Evolutionary conservation across 2,797 vertebrate genomes (phyloP), one percentile per base, ranked within the genome.

Genomic region (Heliangelus exortis): DNA sequence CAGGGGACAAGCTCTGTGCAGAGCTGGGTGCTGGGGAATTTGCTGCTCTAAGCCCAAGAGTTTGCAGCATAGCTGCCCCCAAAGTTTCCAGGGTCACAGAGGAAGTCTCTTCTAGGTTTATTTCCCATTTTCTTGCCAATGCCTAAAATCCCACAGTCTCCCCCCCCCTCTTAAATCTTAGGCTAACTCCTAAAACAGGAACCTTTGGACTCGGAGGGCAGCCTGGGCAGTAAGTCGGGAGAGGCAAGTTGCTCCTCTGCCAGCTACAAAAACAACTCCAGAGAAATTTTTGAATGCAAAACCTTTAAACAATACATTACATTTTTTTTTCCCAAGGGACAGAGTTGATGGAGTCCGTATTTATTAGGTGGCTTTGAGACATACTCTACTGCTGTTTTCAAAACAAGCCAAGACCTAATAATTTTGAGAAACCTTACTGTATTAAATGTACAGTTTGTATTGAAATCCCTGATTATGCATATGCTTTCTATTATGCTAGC

Each of bases 401-500:
- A 93, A 96, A 91, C 82, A 87, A 95, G 71, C 80, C 31, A 72
- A 80, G 83, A 65, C 34, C 34, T 48, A 66, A 48, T 26, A 90
- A 62, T 85, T 87, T 80, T 0, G 5, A 83, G 78, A 92, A 53
- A 18, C 34, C 50, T 85, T 68, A 75, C 82, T 72, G 88, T 93
- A 96, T 96, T 96, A 96, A 97, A 96, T 73, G 84, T 90, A 94
- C 39, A 94, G 78, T 96, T 97, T 92, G 90, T 92, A 87, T 6
- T 75, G 92, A 91, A 97, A 95, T 84, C 89, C 84, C 82, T 88
- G 85, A 85, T 85, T 67, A 85, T 87, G 91, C 92, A 96, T 93
- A 93, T 95, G 97, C 94, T 97, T 97, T 96, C 96, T 97, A 87
- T 96, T 97, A 90, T 74, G 92, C 94, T 94, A 84, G 93, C 91